A percentile compares a stretch with the other conserved stretches of the same genome.
Evolutionary conservation across 1,140 invertebrate species (phyloP).

Genomic region (Calycopis cecrops): DNA sequence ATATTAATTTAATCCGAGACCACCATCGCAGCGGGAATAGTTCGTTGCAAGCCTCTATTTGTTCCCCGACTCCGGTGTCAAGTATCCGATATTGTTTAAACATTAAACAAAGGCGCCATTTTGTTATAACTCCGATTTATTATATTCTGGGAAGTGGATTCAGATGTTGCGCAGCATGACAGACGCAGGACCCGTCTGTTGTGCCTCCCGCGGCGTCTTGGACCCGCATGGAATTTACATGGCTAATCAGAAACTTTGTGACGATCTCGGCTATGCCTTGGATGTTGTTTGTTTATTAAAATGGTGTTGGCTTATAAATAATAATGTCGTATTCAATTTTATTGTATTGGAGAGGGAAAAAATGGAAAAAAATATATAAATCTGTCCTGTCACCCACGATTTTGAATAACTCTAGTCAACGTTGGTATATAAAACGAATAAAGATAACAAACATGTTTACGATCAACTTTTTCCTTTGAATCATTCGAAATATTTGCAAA

Average conservation of each 20-base stretch:
- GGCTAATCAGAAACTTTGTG: neutral
- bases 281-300: neutral
- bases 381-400: too few relatives aligned
- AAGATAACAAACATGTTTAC: too few relatives aligned
- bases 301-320: neutral
- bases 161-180: constrained; percentile 66
- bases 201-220: constrained; percentile 43
- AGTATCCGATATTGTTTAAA: constrained; percentile 1
- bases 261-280: neutral
- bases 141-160: constrained; percentile 46
- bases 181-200: constrained; percentile 19
- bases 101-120: constrained; percentile 8
- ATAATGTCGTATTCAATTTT: constrained; percentile 1
- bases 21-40: too few relatives aligned
- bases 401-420: too few relatives aligned
- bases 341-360: neutral
- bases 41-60: too few relatives aligned
- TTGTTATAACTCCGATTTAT: constrained; percentile 16
- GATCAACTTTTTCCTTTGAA: too few relatives aligned
- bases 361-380: too few relatives aligned
- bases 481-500: too few relatives aligned
- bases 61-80: neutral
- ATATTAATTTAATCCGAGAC: too few relatives aligned
- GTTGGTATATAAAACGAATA: too few relatives aligned
- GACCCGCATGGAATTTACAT: constrained; percentile 27